Conservation (phyloP, 2,888 invertebrate genomes). For the Drosophila monieri region DNA sequence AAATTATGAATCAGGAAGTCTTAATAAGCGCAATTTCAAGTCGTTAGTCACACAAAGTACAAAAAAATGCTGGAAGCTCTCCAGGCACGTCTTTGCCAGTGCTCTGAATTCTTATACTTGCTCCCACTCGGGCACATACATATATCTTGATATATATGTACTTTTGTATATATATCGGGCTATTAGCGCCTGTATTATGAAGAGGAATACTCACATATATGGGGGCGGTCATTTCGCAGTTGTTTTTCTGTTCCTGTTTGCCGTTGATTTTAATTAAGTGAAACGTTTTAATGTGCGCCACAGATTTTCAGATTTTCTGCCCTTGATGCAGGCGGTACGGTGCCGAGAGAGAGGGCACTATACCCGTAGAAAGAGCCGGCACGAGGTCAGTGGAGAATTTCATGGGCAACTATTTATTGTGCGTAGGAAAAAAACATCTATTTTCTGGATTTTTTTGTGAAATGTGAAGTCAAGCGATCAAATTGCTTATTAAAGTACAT, state of each 20-base stretch:
- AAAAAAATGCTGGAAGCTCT: slow-evolving; percentile 42
- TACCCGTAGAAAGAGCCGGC: background rate
- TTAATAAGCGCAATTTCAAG: slow-evolving; percentile 79
- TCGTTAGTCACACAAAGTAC: slow-evolving; percentile 68
- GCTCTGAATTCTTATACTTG: slow-evolving; percentile 33
- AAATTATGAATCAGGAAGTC: slow-evolving; percentile 80
- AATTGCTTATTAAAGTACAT: slow-evolving; percentile 41
- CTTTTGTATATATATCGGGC: slow-evolving; percentile 3
- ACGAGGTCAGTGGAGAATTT: slow-evolving; percentile 16
- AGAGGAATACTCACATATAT: slow-evolving; percentile 22
- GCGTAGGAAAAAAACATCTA: slow-evolving; percentile 23
- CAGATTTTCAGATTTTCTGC: slow-evolving; percentile 64
- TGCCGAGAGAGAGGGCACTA: too few species aligned
- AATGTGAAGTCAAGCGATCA: slow-evolving; percentile 48
- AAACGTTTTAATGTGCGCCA: slow-evolving; percentile 71
- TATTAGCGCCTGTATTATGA: slow-evolving; percentile 43
- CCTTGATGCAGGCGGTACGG: slow-evolving; percentile 56
- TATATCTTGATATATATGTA: slow-evolving; percentile 10
- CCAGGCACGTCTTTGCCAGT: slow-evolving; percentile 42
- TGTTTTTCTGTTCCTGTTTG: slow-evolving; percentile 35
- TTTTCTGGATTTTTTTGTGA: too few species aligned
- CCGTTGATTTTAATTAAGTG: slow-evolving; percentile 73
- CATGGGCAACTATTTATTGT: slow-evolving; percentile 38
- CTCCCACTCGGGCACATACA: slow-evolving; percentile 33
- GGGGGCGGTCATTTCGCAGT: slow-evolving; percentile 62